phyloP scores from a whole-genome alignment of 2,113 vertebrate genomes.

The Triplophysa rosa region DNA sequence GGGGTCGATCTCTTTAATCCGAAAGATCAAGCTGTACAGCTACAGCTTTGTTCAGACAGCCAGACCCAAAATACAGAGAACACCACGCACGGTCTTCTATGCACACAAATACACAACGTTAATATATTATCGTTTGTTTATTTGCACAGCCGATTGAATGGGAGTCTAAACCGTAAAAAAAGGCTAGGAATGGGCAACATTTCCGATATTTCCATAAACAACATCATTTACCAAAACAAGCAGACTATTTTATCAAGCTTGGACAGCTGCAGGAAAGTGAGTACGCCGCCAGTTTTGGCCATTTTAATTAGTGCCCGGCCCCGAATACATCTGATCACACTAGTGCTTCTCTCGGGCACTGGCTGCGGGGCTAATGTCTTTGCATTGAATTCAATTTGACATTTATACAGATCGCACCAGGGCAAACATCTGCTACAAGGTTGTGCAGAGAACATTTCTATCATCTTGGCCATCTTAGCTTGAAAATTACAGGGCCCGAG shows the following conservation, averaged over 20 bases:
- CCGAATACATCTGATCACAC: constrained; percentile 64
- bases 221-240: constrained; percentile 63
- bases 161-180: constrained; percentile 9
- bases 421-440: constrained; percentile 78
- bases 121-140: neutral
- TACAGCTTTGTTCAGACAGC: constrained; percentile 41
- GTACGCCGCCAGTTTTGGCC: constrained; percentile 54
- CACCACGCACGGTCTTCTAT: constrained; percentile 27
- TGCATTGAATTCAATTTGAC: constrained; percentile 67
- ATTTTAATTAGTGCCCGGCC: constrained; percentile 72
- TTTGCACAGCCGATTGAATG: neutral
- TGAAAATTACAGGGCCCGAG: constrained; percentile 69
- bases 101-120: constrained; percentile 38
- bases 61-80: constrained; percentile 41
- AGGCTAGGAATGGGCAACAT: constrained; percentile 58
- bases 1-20: constrained; percentile 62
- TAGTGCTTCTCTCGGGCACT: constrained; percentile 57
- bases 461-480: constrained; percentile 63
- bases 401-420: constrained; percentile 66
- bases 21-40: constrained; percentile 70
- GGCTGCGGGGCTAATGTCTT: constrained; percentile 58
- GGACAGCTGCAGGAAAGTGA: constrained; percentile 63
- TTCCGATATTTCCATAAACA: constrained; percentile 64
- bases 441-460: constrained; percentile 63
- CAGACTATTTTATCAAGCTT: constrained; percentile 58